Base-by-base conservation (phyloP, 2,888 invertebrate species). In the Drosophila parthenogenetica region DNA sequence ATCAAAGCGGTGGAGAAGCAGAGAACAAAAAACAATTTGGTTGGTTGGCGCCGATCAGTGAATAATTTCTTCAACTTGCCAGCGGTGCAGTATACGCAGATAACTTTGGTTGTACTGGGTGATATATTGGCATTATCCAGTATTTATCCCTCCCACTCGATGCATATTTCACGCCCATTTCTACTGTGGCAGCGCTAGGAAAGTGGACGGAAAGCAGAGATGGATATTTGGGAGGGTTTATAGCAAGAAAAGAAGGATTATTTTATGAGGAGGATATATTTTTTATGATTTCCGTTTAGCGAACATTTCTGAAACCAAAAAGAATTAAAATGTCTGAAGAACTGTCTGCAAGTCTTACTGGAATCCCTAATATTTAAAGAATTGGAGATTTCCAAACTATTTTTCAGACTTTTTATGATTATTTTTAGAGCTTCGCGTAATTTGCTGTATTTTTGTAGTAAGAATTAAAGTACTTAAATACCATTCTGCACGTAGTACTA, bases 141-240 rank as follows among this genome's bases (percentile, higher is more conserved):
- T 45, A 40, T 73, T 10, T 61, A 45, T 60, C 79, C 83, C 2
- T 57, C 73, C n/a, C 83, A 82, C 32, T 80, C 67, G 11, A 17
- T 65, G 50, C 60, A 80, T 14, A 46, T 83, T 4, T 50, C 54
- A 10, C 67, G 69, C 3, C 82, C 86, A 0, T 83, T 73, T 65
- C 37, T 83, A 0, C 5, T 53, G 0, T 82, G 84, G 81, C 32
- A 51, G 2, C 40, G 25, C 22, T 51, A 40, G 22, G 16, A n/a
- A 14, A n/a, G 22, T 10, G 3, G 5, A 22, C 5, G 7, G 4
- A 7, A 25, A 7, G 1, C 8, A 1, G 25, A 8, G 25, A 2
- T 1, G 5, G 22, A 22, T 1, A 0, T 25, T 7, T 25, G 25
- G 25, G 29, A 14, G 35, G 16, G 8, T 7, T 45, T 19, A 22